A percentile compares a stretch with the other conserved stretches of the same genome.
Evolutionary conservation across 2,797 vertebrate genomes (phyloP).

Genomic region (Etheostoma perlongum): DNA sequence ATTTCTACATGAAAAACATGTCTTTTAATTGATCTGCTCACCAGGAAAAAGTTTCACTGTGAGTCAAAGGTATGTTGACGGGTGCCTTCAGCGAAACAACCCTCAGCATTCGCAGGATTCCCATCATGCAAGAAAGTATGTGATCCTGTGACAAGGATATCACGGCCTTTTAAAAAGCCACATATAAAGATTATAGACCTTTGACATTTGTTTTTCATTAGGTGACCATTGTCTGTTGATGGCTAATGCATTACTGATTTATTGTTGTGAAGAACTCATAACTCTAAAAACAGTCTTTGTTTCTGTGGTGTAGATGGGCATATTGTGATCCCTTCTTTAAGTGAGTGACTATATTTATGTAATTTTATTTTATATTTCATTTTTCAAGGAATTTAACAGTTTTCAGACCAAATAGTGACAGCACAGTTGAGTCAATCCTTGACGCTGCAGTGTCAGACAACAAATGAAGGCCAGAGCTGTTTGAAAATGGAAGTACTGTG

Average conservation of each 20-base stretch:
- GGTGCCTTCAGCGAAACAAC: constrained; percentile 13
- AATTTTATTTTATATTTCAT: too few species aligned
- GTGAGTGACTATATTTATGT: not conserved
- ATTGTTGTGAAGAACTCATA: constrained; percentile 13
- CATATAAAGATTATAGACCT: constrained; percentile 15
- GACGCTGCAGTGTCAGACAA: not conserved
- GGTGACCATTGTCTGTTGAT: constrained; percentile 25
- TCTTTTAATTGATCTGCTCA: not conserved
- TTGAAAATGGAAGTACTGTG: not conserved
- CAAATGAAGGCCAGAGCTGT: not conserved
- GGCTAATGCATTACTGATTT: constrained; percentile 13
- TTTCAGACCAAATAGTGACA: not conserved
- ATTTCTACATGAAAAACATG: not conserved
- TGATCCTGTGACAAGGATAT: constrained; percentile 12
- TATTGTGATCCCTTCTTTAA: not conserved
- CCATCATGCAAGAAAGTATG: constrained; percentile 20
- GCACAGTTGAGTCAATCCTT: not conserved
- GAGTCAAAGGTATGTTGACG: not conserved
- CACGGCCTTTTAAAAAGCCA: not conserved
- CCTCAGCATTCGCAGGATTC: constrained; percentile 30
- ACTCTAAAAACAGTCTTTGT: constrained; percentile 15
- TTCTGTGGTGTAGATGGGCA: not conserved
- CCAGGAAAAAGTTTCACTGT: not conserved
- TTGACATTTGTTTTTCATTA: constrained; percentile 34
- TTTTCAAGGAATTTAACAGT: not conserved